These are phyloP conservation scores for Erynnis tages DNA, from an alignment of 2,888 invertebrate species.

Conservation along the genomic window DNA sequence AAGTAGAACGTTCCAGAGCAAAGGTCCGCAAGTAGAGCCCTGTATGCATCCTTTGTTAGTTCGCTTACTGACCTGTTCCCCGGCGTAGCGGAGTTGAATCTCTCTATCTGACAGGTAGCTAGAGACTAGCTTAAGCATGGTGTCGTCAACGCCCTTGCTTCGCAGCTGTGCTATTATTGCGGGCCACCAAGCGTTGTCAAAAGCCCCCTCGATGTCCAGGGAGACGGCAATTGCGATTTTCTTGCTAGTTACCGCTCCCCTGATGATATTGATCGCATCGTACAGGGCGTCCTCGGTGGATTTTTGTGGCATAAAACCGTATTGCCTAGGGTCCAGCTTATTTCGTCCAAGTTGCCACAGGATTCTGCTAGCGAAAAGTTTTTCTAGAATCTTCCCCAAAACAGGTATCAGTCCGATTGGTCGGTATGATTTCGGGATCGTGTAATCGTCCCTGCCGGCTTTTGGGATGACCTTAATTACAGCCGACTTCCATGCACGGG, in stretches of 20 bases:
- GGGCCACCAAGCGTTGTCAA: constrained; percentile 34
- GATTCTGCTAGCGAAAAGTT: constrained; percentile 23
- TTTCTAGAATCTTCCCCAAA: constrained; percentile 30
- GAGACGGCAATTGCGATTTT: constrained; percentile 24
- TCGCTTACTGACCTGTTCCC: background rate
- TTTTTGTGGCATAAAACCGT: constrained; percentile 31
- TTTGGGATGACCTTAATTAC: constrained; percentile 9
- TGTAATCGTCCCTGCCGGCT: constrained; percentile 19
- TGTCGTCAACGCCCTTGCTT: background rate
- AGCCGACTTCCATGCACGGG: constrained; percentile 27
- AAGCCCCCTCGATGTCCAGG: constrained; percentile 34
- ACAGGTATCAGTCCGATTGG: constrained; percentile 30
- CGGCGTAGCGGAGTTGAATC: constrained; percentile 25
- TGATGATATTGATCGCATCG: constrained; percentile 11
- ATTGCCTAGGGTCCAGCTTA: constrained; percentile 23
- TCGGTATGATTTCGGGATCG: constrained; percentile 23
- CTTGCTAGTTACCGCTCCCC: background rate
- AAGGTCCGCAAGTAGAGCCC: constrained; percentile 30
- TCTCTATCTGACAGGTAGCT: constrained; percentile 26
- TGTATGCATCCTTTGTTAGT: constrained; percentile 33
- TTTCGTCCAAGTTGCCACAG: constrained; percentile 12
- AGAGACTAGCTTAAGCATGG: constrained; percentile 5
- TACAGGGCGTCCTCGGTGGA: constrained; percentile 30
- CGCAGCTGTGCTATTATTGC: constrained; percentile 10
- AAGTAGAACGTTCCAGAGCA: constrained; percentile 32